phyloP scores from a whole-genome alignment of 2,797 vertebrate species.

The Anguilla obscura region DNA sequence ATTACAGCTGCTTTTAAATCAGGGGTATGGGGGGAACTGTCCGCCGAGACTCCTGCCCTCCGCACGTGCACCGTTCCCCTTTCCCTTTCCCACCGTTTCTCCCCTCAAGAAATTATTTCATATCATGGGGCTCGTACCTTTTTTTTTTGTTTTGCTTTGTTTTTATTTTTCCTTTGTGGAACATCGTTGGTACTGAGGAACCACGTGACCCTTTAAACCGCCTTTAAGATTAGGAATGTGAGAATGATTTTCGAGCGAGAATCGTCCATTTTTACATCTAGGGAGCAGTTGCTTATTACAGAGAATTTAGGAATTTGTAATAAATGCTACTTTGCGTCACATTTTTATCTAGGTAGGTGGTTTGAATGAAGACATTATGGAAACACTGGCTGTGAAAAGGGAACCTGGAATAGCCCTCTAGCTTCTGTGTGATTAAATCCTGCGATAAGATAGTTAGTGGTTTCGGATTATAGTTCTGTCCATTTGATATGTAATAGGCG shows the following conservation, averaged over 20 bases:
- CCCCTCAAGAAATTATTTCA: slow-evolving; percentile 13
- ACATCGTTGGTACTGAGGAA: neutral
- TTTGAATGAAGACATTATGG: neutral
- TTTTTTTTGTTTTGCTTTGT: neutral
- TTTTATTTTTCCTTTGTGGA: slow-evolving; percentile 12
- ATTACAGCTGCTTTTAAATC: slow-evolving; percentile 88
- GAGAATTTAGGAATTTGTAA: neutral
- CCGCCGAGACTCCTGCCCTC: slow-evolving; percentile 40
- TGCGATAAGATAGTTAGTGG: neutral
- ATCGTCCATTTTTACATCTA: neutral
- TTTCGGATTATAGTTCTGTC: neutral
- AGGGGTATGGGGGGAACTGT: slow-evolving; percentile 66
- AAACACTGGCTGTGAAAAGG: neutral
- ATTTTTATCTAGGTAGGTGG: neutral
- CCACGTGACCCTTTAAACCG: neutral
- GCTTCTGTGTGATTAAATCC: neutral
- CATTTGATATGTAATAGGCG: neutral
- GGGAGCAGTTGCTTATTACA: slow-evolving; percentile 7
- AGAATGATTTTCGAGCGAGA: neutral
- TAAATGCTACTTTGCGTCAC: slow-evolving; percentile 5
- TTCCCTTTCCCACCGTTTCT: neutral
- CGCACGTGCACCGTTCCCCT: slow-evolving; percentile 50
- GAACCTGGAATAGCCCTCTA: neutral
- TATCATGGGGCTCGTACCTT: neutral
- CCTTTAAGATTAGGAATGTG: slow-evolving; percentile 1